A percentile compares a stretch with the other conserved stretches of the same genome.
phyloP scores from a whole-genome alignment of 53 echinoderm and acorn worm genomes.

The Echinometra lucunter region DNA sequence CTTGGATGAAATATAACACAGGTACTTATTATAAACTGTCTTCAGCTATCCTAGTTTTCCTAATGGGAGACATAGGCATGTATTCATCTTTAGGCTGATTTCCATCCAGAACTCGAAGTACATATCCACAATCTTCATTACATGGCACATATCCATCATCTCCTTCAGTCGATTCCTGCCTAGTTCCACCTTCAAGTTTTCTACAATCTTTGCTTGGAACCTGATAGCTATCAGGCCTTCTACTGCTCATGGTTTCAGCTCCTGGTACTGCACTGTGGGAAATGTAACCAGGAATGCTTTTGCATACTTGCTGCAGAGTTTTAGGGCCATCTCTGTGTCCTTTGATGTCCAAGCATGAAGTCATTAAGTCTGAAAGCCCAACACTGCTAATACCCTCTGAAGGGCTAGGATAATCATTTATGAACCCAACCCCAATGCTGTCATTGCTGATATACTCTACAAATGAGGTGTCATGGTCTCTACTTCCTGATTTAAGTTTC shows the following conservation, averaged over 20 bases:
- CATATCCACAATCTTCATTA: conserved; percentile 35
- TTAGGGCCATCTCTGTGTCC: neutral
- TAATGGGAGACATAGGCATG: conserved; percentile 46
- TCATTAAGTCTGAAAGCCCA: neutral
- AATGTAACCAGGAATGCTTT: neutral
- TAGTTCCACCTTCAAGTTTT: neutral
- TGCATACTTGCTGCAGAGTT: neutral
- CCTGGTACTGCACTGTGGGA: conserved; percentile 8
- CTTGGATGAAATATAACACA: neutral
- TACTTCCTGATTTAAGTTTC: neutral
- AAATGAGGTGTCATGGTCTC: neutral
- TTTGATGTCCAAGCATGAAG: neutral
- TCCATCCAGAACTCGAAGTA: conserved; percentile 12
- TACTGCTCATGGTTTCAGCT: neutral
- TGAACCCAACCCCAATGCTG: conserved; percentile 14
- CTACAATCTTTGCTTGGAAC: conserved; percentile 3
- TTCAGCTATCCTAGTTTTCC: neutral
- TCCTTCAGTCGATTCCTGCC: neutral
- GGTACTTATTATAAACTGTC: conserved; percentile 23
- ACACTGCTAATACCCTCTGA: neutral
- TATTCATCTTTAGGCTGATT: conserved; percentile 7
- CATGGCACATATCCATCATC: conserved; percentile 36
- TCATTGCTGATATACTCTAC: conserved; percentile 47
- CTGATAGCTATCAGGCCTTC: conserved; percentile 22
- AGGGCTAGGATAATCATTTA: conserved; percentile 34